Percentiles rank a stretch among this genome's conserved stretches.
phyloP scores from a whole-genome alignment of 1,140 invertebrate species.

The Hyphantria cunea region DNA sequence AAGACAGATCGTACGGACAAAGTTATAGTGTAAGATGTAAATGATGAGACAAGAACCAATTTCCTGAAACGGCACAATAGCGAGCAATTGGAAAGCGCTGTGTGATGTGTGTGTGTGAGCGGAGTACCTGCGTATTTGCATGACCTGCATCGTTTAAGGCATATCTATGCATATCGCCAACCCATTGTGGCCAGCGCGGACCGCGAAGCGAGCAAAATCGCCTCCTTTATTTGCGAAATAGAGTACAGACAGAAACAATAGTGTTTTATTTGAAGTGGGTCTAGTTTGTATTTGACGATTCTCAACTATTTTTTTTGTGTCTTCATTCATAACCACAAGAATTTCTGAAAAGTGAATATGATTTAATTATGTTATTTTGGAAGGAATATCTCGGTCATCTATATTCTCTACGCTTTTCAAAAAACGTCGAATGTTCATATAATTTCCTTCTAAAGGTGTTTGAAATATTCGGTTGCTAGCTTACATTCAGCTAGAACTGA shows the following conservation, averaged over 20 bases:
- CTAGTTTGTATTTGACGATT: conserved; percentile 17
- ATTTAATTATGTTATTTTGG: not conserved
- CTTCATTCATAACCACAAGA: not conserved
- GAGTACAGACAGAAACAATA: conserved; percentile 32
- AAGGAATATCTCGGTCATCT: too few species aligned
- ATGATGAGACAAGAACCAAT: conserved; percentile 28
- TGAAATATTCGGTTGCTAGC: too few species aligned
- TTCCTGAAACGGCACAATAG: conserved; percentile 27
- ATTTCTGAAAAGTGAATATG: not conserved
- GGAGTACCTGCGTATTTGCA: conserved; percentile 54
- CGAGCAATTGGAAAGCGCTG: conserved; percentile 45
- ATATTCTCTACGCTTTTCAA: too few species aligned
- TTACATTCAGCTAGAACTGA: too few species aligned
- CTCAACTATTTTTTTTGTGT: not conserved
- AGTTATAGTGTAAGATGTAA: conserved; percentile 18
- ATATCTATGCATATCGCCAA: conserved; percentile 74
- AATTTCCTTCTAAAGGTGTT: too few species aligned
- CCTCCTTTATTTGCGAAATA: conserved; percentile 63
- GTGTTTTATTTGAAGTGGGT: conserved; percentile 19
- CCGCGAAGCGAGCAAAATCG: conserved; percentile 68
- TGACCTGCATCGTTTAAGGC: conserved; percentile 53
- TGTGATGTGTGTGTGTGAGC: conserved; percentile 47
- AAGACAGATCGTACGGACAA: conserved; percentile 19
- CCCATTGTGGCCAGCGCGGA: conserved; percentile 68
- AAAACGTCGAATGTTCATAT: too few species aligned